Percentiles rank a stretch among this genome's conserved stretches.
phyloP scores from a whole-genome alignment of 1,140 invertebrate genomes.

The Tribolium castaneum region DNA sequence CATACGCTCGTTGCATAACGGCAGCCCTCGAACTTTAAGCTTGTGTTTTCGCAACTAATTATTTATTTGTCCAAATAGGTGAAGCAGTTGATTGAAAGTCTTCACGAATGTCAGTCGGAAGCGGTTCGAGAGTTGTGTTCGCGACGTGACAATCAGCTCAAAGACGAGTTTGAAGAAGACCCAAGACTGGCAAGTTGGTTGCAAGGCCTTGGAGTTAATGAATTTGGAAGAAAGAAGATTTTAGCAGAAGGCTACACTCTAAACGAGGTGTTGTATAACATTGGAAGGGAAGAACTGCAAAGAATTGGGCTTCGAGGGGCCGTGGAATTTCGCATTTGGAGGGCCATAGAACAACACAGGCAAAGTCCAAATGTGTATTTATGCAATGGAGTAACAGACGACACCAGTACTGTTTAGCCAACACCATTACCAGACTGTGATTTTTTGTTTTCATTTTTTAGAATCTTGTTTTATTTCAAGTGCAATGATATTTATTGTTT shows the following conservation, averaged over 20 bases:
- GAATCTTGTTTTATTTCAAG: constrained; percentile 37
- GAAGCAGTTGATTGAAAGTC: constrained; percentile 51
- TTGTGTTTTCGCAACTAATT: too few species aligned
- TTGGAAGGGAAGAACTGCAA: constrained; percentile 81
- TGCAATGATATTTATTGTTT: constrained; percentile 43
- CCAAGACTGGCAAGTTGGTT: constrained; percentile 71
- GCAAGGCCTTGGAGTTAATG: constrained; percentile 68
- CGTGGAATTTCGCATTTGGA: constrained; percentile 68
- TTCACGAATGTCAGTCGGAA: constrained; percentile 48
- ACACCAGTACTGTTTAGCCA: constrained; percentile 24
- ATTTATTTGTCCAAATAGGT: constrained; percentile 41
- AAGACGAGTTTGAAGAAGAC: constrained; percentile 65
- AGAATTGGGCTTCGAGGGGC: constrained; percentile 76
- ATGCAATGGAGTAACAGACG: constrained; percentile 42
- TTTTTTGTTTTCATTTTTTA: constrained; percentile 44
- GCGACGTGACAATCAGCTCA: constrained; percentile 50
- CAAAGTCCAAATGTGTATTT: constrained; percentile 29
- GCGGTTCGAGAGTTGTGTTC: constrained; percentile 51
- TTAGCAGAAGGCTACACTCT: constrained; percentile 81
- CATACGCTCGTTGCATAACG: too few species aligned
- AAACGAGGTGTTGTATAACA: constrained; percentile 79
- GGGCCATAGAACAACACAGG: constrained; percentile 67
- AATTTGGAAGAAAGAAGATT: constrained; percentile 72
- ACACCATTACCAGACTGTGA: constrained; percentile 38
- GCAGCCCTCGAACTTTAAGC: too few species aligned